Percentiles rank a stretch among this genome's conserved stretches.
These are phyloP conservation scores for Macquaria australasica DNA, from an alignment of 2,113 vertebrate genomes.

Conservation along the genomic window DNA sequence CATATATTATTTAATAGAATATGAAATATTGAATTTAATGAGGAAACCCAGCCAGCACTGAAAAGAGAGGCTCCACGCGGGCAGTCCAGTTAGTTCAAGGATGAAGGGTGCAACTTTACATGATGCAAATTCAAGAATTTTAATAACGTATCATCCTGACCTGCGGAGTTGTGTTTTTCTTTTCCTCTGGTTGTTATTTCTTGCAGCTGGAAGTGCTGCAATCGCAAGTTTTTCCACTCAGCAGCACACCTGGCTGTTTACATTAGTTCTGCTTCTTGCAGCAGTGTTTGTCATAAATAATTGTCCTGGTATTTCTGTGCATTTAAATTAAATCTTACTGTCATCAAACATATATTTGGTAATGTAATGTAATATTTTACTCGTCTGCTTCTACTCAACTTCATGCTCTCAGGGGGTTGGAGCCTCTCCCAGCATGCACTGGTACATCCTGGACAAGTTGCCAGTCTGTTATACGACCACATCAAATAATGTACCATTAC, in stretches of 20 bases:
- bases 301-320: neutral
- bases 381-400: neutral
- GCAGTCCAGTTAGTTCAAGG: slow-evolving; percentile 24
- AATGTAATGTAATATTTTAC: neutral
- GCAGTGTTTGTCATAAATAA: neutral
- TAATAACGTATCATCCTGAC: slow-evolving; percentile 18
- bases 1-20: slow-evolving; percentile 47
- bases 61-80: slow-evolving; percentile 11
- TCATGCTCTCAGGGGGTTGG: neutral
- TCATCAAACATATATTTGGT: neutral
- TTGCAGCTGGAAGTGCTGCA: neutral
- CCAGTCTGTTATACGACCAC: no score
- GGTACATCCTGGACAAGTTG: neutral
- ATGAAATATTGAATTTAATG: slow-evolving; percentile 61
- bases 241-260: neutral
- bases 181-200: slow-evolving; percentile 2
- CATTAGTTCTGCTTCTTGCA: neutral
- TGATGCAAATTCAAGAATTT: slow-evolving; percentile 19
- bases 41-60: slow-evolving; percentile 27
- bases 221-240: neutral
- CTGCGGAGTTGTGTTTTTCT: neutral
- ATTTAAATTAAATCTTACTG: neutral
- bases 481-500: no score
- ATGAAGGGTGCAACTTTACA: slow-evolving; percentile 22
- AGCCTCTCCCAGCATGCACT: neutral